These are phyloP conservation scores for Muraenolepis orangiensis DNA, from an alignment of 2,797 vertebrate genomes.

Conservation along the genomic window DNA sequence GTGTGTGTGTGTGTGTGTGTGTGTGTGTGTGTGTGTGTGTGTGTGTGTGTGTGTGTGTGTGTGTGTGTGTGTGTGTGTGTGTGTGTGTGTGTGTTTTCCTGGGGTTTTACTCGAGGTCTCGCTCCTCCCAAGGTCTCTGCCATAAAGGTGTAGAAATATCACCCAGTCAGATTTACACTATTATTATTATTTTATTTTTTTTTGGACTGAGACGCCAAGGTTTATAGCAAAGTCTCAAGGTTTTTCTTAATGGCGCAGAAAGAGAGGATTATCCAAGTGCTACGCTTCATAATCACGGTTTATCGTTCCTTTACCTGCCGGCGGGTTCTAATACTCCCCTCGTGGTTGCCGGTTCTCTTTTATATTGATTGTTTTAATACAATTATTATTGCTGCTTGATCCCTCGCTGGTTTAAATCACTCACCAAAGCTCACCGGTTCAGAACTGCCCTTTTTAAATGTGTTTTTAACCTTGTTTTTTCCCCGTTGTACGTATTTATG, in stretches of 20 bases:
- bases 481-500: conserved; percentile 4
- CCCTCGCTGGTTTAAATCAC: too few species aligned
- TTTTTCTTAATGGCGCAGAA: neutral
- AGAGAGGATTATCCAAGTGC: neutral
- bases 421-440: too few species aligned
- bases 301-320: neutral
- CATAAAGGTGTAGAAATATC: neutral
- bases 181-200: neutral
- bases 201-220: neutral
- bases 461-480: conserved; percentile 13
- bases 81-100: neutral
- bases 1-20: too few species aligned
- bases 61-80: too few species aligned
- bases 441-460: too few species aligned
- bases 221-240: neutral
- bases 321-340: neutral
- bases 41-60: too few species aligned
- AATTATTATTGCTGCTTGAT: too few species aligned
- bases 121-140: neutral
- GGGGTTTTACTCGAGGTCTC: neutral
- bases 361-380: neutral
- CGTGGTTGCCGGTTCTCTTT: neutral
- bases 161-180: neutral
- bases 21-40: neutral
- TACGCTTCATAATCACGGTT: neutral